Percentiles rank a stretch among this genome's conserved stretches.
Evolutionary conservation across 2,797 vertebrate genomes (phyloP).

Genomic region (Cossypha caffra): DNA sequence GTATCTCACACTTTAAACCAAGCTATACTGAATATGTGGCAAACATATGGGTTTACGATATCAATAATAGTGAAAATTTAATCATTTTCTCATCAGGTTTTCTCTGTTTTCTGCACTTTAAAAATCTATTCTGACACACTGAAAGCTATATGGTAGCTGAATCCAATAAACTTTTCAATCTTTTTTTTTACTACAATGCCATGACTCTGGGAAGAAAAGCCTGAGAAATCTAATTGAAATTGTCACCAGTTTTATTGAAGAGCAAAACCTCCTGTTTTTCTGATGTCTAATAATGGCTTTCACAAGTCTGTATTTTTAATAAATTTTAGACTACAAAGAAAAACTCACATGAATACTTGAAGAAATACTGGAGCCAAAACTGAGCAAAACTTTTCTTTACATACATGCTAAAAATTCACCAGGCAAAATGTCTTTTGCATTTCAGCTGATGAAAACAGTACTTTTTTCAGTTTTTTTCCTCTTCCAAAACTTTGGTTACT

Average conservation of each 20-base stretch:
- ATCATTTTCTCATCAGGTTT: not conserved
- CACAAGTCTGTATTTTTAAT: not conserved
- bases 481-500: not conserved
- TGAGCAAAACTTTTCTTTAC: not conserved
- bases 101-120: not conserved
- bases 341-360: not conserved
- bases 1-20: not conserved
- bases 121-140: slow-evolving; percentile 11
- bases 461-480: not conserved
- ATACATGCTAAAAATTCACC: not conserved
- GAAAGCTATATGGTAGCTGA: not conserved
- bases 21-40: not conserved
- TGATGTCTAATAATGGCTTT: not conserved
- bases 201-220: not conserved
- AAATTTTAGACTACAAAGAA: not conserved
- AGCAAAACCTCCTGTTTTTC: not conserved
- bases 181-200: not conserved
- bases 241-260: not conserved
- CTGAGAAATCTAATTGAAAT: slow-evolving; percentile 22
- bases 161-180: not conserved
- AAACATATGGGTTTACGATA: not conserved
- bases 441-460: not conserved
- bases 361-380: not conserved
- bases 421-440: not conserved
- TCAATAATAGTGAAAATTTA: not conserved